Percentiles rank a stretch among this genome's conserved stretches.
Conservation (phyloP, 64 coral and sea anemone species). For the Montipora efflorescens region DNA sequence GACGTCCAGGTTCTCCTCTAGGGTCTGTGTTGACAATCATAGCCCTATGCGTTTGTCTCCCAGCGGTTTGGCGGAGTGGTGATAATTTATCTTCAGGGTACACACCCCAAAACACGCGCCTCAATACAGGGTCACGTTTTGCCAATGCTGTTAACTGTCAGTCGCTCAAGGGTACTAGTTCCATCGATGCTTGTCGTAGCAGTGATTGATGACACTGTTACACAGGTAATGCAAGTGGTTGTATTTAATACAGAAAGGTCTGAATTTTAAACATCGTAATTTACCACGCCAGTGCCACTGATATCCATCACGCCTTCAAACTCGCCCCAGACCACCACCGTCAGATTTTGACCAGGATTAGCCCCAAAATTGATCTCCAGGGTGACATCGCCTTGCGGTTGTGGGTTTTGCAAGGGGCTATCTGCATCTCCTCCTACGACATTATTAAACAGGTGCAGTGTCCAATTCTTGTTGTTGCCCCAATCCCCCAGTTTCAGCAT, state of each 20-base stretch:
- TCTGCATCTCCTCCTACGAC: constrained; percentile 38
- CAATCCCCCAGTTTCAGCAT: constrained; percentile 18
- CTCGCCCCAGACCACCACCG: constrained; percentile 34
- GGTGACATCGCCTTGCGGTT: not conserved
- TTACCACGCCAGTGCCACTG: not conserved
- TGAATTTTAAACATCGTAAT: not conserved
- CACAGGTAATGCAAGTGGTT: too few relatives aligned
- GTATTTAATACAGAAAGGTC: too few relatives aligned
- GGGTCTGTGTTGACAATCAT: constrained; percentile 64
- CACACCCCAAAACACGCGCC: not conserved
- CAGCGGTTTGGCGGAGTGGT: not conserved
- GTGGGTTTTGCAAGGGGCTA: constrained; percentile 2
- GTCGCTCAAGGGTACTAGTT: too few relatives aligned
- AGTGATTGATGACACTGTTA: not conserved
- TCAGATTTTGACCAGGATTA: not conserved
- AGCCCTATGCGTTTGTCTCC: not conserved
- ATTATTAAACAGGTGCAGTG: constrained; percentile 68
- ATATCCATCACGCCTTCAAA: constrained; percentile 53
- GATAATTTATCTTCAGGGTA: not conserved
- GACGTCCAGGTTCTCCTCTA: not conserved
- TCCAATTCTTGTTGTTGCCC: constrained; percentile 38
- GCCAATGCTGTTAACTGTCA: too few relatives aligned
- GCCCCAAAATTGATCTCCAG: not conserved
- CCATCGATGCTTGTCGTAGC: too few relatives aligned
- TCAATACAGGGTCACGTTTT: too few relatives aligned